These are phyloP conservation scores for Geococcyx californianus DNA, from an alignment of 2,113 vertebrate species.

Conservation along the genomic window DNA sequence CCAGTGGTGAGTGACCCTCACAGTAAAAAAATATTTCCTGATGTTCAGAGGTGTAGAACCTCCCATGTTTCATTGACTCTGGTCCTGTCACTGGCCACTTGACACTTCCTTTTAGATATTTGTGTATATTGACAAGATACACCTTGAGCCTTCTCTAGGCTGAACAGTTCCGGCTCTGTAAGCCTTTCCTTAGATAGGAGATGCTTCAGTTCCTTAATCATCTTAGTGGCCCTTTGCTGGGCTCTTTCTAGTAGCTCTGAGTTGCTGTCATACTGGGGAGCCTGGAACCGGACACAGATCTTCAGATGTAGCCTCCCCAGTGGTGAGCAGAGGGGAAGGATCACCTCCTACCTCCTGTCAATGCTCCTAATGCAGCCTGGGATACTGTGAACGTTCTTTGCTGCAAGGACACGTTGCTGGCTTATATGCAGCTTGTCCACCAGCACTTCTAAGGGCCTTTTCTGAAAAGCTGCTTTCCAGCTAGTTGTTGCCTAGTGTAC, in stretches of 20 bases:
- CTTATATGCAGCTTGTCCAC: not conserved
- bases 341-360: not conserved
- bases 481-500: not conserved
- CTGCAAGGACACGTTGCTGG: not conserved
- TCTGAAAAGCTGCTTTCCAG: not conserved
- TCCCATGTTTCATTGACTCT: not conserved
- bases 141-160: not conserved
- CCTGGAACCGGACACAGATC: not conserved
- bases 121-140: not conserved
- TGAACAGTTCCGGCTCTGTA: not conserved
- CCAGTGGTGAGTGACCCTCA: accelerated
- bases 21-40: not conserved
- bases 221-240: not conserved
- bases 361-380: not conserved
- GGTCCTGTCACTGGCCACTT: not conserved
- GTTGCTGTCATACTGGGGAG: not conserved
- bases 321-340: not conserved
- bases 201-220: not conserved
- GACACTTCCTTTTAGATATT: not conserved
- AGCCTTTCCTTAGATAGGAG: not conserved
- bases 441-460: not conserved
- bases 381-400: not conserved
- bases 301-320: not conserved
- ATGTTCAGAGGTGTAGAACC: not conserved
- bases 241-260: not conserved